These are phyloP conservation scores for Botia kubotai DNA, from an alignment of 2,797 vertebrate genomes.

Conservation along the genomic window DNA sequence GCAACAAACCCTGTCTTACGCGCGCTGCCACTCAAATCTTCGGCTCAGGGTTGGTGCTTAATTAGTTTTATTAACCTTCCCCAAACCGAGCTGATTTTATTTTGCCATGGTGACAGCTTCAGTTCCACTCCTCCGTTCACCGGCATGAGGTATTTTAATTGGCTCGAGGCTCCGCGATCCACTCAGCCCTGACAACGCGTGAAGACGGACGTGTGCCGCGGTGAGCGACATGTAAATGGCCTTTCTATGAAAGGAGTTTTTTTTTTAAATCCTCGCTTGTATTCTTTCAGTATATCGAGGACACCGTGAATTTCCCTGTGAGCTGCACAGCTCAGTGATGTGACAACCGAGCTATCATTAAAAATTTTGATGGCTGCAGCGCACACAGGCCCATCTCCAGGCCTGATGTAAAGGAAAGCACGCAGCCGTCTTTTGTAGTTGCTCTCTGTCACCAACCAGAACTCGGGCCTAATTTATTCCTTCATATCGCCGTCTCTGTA, in stretches of 20 bases:
- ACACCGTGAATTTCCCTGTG: slow-evolving; percentile 45
- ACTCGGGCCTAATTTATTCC: slow-evolving; percentile 62
- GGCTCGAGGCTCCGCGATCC: slow-evolving; percentile 60
- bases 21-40: slow-evolving; percentile 55
- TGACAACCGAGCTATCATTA: slow-evolving; percentile 64
- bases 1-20: slow-evolving; percentile 44
- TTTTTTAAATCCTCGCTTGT: slow-evolving; percentile 48
- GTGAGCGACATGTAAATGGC: slow-evolving; percentile 65
- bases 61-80: slow-evolving; percentile 77
- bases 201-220: slow-evolving; percentile 54
- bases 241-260: slow-evolving; percentile 52
- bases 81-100: slow-evolving; percentile 65
- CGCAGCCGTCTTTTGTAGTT: slow-evolving; percentile 60
- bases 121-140: slow-evolving; percentile 50
- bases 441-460: slow-evolving; percentile 57
- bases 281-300: slow-evolving; percentile 52
- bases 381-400: slow-evolving; percentile 55
- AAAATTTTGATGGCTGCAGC: slow-evolving; percentile 64
- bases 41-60: slow-evolving; percentile 58
- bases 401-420: slow-evolving; percentile 49
- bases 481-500: slow-evolving; percentile 31
- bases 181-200: slow-evolving; percentile 58
- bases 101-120: slow-evolving; percentile 62
- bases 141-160: slow-evolving; percentile 73
- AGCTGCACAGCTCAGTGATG: slow-evolving; percentile 36